Evolutionary conservation across 2,113 vertebrate species (phyloP).

Genomic region (Muscicapa adusta): DNA sequence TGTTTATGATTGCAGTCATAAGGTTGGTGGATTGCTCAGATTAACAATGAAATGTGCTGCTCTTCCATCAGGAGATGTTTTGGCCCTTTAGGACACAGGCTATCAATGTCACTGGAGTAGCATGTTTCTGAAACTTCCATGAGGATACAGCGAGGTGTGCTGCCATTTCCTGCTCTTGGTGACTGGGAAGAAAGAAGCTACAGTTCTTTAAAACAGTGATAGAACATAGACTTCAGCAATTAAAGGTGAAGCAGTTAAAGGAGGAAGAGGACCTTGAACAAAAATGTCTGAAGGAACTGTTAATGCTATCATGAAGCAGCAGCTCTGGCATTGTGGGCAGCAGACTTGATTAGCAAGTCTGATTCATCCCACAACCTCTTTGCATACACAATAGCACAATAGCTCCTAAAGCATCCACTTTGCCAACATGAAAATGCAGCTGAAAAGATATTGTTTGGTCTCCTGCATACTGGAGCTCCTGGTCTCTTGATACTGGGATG

Average conservation of each 20-base stretch:
- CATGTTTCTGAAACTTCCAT: neutral
- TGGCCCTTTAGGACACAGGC: neutral
- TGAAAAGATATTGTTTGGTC: neutral
- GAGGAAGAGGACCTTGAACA: neutral
- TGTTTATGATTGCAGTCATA: neutral
- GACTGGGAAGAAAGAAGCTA: neutral
- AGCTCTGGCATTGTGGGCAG: neutral
- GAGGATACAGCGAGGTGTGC: neutral
- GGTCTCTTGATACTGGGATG: neutral
- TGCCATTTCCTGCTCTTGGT: neutral
- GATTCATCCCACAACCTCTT: neutral
- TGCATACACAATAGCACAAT: neutral
- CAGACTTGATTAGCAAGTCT: constrained; percentile 28
- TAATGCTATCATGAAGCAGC: neutral
- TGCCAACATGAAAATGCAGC: neutral
- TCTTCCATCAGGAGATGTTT: neutral
- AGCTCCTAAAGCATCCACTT: neutral
- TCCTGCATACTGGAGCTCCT: neutral
- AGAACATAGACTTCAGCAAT: neutral
- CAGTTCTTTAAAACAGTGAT: neutral
- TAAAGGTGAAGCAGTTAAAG: neutral
- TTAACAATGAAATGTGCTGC: neutral
- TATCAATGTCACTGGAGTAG: neutral
- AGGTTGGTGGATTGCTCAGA: neutral
- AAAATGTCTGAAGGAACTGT: neutral